Base-by-base conservation (phyloP, 1,140 invertebrate genomes). In the Hesperophylax magnus region DNA sequence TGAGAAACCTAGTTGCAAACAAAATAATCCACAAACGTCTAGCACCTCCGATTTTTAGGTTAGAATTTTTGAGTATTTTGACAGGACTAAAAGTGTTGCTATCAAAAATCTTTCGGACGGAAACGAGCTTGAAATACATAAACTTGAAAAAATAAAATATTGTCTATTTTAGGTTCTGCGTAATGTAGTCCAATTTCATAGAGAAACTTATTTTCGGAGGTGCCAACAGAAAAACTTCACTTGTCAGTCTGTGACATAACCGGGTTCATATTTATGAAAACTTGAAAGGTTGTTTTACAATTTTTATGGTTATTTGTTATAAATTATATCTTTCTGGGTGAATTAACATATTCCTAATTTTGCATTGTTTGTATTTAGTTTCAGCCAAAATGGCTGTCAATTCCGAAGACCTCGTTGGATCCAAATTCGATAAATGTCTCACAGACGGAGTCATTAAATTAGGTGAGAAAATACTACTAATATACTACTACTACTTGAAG, bases 401-500 rank as follows among this genome's bases (percentile, higher is more conserved):
- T 54, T 52, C 82, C 17, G 92, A 92, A 86, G 92, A 93, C 82
- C 89, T 91, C 84, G 87, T 91, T 61, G 91, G 91, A 20, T 86
- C 88, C 22, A 91, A 91, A 85, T 88, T 93, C 85, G 92, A 93
- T 85, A 89, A 91, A 85, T 93, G 93, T 86, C 84, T 93, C 65
- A 92, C 92, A 47, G 92, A 93, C 86, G 89, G 89, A 39, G 85
- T 92, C 79, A 86, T 93, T 60, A 93, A 93, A 91, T 92, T 92
- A 84, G 90, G 92, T 93, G 88, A 89, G 58, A 67, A 72, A 54
- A 53, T 54, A 53, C n/a, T 53, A 53, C 27, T 24, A 9, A 2
- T 9, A 47, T 9, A 47, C 11, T 47, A 47, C 3, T 14, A 47
- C 9, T 47, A 14, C n/a, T n/a, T n/a, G n/a, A n/a, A n/a, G n/a